Percentiles rank a stretch among this genome's conserved stretches.
phyloP scores from a whole-genome alignment of 2,113 vertebrate species.

The Gracilinanus agilis region DNA sequence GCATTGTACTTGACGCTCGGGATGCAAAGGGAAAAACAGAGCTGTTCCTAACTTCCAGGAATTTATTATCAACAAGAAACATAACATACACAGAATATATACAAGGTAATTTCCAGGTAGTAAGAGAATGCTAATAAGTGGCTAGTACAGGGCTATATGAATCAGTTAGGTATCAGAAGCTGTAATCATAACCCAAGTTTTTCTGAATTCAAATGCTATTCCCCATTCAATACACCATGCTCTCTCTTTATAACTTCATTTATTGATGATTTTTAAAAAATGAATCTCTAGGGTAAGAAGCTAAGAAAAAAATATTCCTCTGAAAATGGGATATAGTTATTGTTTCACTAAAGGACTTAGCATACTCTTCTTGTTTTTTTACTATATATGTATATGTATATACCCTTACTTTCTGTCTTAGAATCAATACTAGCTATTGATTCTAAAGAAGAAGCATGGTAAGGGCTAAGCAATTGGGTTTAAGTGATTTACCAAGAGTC shows the following conservation, averaged over 20 bases:
- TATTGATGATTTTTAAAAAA: not conserved
- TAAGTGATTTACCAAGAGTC: too few species aligned
- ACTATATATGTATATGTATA: too few species aligned
- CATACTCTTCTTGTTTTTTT: not conserved
- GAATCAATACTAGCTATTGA: too few species aligned
- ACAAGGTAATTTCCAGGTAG: not conserved
- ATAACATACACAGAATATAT: not conserved
- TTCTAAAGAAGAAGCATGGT: too few species aligned
- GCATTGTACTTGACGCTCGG: not conserved
- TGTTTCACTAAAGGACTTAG: not conserved
- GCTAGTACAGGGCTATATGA: not conserved
- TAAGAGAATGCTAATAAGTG: not conserved
- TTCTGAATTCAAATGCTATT: not conserved
- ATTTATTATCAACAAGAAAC: not conserved
- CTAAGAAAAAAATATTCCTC: not conserved
- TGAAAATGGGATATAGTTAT: not conserved
- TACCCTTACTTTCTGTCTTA: too few species aligned
- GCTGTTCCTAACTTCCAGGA: not conserved
- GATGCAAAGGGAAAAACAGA: not conserved
- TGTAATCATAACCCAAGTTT: not conserved
- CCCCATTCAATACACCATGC: not conserved
- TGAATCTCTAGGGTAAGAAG: not conserved
- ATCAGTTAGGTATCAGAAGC: not conserved
- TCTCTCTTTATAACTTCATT: not conserved
- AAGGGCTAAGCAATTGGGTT: too few species aligned